Conservation (phyloP, 2,113 vertebrate genomes). For the Melanotaenia duboulayi region DNA sequence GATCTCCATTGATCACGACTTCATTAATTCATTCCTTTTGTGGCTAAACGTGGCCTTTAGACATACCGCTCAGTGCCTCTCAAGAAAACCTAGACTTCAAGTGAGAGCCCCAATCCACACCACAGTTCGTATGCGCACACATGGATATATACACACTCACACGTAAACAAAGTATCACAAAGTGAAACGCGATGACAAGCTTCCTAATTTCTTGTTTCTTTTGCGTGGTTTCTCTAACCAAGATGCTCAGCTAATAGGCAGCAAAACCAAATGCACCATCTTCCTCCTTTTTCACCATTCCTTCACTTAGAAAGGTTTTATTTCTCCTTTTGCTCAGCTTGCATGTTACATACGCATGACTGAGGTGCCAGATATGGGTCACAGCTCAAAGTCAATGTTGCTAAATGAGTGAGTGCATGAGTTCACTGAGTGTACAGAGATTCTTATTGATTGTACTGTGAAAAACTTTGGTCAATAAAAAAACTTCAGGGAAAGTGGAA, state of each 20-base stretch:
- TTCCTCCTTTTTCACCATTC: background rate
- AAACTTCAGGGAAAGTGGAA: conserved; percentile 5
- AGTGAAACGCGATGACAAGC: conserved; percentile 7
- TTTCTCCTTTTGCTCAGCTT: background rate
- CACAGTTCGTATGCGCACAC: conserved; percentile 24
- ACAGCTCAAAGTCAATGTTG: conserved; percentile 5
- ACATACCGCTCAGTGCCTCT: conserved; percentile 52
- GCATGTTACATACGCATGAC: background rate
- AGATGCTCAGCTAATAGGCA: conserved; percentile 11
- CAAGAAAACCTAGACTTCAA: conserved; percentile 52
- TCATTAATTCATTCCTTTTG: conserved; percentile 67
- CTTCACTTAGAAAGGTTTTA: background rate
- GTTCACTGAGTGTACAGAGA: conserved; percentile 1
- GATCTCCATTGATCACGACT: conserved; percentile 58
- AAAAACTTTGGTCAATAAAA: conserved; percentile 27
- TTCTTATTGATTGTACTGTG: conserved; percentile 7
- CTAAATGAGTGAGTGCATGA: conserved; percentile 4
- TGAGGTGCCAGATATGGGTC: conserved; percentile 11
- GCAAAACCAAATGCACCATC: conserved; percentile 18
- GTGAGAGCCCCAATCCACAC: conserved; percentile 53
- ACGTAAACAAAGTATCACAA: conserved; percentile 11
- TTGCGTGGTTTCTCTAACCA: background rate
- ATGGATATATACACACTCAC: background rate
- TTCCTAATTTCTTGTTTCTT: conserved; percentile 13
- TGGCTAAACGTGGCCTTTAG: conserved; percentile 58